phyloP scores from a whole-genome alignment of 2,888 invertebrate species.

The Phortica okadai region DNA sequence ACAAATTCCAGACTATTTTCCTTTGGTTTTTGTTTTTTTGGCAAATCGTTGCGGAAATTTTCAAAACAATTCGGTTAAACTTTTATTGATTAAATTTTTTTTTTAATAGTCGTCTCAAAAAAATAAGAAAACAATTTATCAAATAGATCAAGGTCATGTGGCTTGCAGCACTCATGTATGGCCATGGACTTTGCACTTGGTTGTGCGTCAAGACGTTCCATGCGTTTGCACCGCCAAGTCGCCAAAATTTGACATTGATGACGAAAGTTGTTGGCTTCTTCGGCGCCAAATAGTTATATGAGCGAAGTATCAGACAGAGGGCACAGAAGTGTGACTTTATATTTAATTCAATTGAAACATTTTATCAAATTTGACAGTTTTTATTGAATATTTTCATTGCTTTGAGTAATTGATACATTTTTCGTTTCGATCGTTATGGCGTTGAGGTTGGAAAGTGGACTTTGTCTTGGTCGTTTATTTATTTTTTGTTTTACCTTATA shows the following conservation, averaged over 20 bases:
- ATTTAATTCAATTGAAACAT: no score
- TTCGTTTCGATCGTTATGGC: no score
- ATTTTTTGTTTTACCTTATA: no score
- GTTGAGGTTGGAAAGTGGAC: no score
- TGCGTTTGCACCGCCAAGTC: no score
- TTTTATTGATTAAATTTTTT: constrained; percentile 51
- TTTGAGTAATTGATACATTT: no score
- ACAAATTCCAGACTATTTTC: constrained; percentile 38
- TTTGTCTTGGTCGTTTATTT: no score
- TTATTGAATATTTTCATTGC: no score
- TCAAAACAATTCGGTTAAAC: constrained; percentile 53
- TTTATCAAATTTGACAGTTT: no score
- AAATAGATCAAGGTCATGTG: constrained; percentile 49
- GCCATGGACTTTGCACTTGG: constrained; percentile 19
- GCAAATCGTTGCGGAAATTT: constrained; percentile 44
- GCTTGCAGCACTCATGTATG: background rate
- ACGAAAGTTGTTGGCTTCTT: background rate
- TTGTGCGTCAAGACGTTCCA: constrained; percentile 32
- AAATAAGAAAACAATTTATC: background rate
- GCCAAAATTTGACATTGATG: constrained; percentile 36
- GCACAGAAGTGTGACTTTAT: no score
- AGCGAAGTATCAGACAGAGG: no score
- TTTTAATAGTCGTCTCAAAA: background rate
- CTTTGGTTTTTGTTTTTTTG: constrained; percentile 24
- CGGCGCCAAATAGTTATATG: no score